Base-by-base conservation (phyloP, 92 coral and sea anemone species). In the Zoanthus sansibaricus region DNA sequence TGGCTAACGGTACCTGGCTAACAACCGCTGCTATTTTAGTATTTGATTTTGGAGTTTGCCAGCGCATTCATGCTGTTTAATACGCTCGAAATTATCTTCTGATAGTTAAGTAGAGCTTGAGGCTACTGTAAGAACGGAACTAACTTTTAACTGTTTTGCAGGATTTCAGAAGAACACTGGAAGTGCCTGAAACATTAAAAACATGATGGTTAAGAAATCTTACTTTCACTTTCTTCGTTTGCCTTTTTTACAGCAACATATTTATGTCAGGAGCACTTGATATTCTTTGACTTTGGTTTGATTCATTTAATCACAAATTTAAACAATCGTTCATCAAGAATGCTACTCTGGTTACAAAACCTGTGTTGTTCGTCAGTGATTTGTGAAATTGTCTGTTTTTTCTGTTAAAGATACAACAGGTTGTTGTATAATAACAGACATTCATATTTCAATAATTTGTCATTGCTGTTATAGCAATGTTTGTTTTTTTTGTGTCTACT, bases 111-210 rank as follows among this genome's bases (percentile, higher is more conserved):
- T 37, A 37, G 42, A 37, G 42, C 55, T 49, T 49, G 55, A 49
- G 12, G 55, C 55, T 1, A 20, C 6, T 62, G 70, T 62, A 15
- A 16, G 70, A 6, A 8, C 45, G 12, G 51, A 9, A 37, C 51
- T 71, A 71, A 71, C 76, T 11, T 46, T 30, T 75, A 15, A 3
- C 54, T 75, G 33, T 74, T 47, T 74, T 74, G 61, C 78, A 75
- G 78, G 78, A 46, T 47, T 46, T 46, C n/a, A 10, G 30, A 4
- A 75, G 32, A 9, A 75, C 2, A 75, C 51, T 46, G 78, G 78
- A 6, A 37, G 12, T 18, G 18, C 76, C 11, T 33, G 15, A 47
- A 71, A n/a, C 42, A 37, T 37, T 58, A 58, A 58, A 14, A 13
- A 58, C 15, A 13, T 6, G 64, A 58, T 52, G 58, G 58, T 58